phyloP scores from a whole-genome alignment of 2,797 vertebrate genomes.

The Danio choprae region DNA sequence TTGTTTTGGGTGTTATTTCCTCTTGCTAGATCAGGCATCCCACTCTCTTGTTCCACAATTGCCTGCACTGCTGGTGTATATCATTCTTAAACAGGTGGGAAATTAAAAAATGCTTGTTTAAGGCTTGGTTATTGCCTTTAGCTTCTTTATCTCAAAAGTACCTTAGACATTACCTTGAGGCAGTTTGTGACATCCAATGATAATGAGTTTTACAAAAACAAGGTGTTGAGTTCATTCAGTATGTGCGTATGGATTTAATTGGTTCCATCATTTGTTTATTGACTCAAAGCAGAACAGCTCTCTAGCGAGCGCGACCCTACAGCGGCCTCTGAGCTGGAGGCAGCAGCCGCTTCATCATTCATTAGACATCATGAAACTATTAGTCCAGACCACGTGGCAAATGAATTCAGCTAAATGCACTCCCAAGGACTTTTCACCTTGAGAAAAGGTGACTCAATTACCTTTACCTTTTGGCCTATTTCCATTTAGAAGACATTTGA shows the following conservation, averaged over 20 bases:
- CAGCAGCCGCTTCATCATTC: conserved; percentile 54
- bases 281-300: conserved; percentile 37
- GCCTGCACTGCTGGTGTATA: background rate
- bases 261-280: conserved; percentile 60
- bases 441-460: conserved; percentile 44
- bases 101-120: background rate
- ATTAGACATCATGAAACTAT: conserved; percentile 79
- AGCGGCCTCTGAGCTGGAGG: conserved; percentile 44
- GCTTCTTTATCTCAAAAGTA: conserved; percentile 9
- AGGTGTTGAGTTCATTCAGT: conserved; percentile 51
- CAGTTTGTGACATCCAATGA: conserved; percentile 14
- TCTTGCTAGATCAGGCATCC: too few species aligned
- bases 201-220: conserved; percentile 54
- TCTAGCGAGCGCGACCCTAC: conserved; percentile 34
- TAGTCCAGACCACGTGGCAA: conserved; percentile 77
- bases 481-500: conserved; percentile 43
- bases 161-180: conserved; percentile 9
- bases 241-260: conserved; percentile 49
- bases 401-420: conserved; percentile 71
- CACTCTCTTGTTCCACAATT: too few species aligned
- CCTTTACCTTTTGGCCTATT: conserved; percentile 21
- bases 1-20: too few species aligned
- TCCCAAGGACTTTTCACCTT: conserved; percentile 66
- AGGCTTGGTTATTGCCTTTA: background rate
- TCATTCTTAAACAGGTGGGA: background rate